These are phyloP conservation scores for Tetheella fluctuosa DNA, from an alignment of 2,888 invertebrate species.

Conservation along the genomic window DNA sequence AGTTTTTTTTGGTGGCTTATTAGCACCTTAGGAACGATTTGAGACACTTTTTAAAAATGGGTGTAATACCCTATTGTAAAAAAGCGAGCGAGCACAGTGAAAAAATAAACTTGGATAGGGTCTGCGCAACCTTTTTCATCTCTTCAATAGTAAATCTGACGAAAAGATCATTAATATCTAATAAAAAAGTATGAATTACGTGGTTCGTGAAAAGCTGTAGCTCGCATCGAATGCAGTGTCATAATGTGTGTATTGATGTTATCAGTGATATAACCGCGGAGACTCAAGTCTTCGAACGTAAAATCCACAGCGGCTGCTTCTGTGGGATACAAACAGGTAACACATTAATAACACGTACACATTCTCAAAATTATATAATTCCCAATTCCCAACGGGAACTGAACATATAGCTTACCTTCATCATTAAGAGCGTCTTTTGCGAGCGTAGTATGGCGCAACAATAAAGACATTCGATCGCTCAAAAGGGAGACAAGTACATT, in stretches of 20 bases:
- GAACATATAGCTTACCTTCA: conserved; percentile 58
- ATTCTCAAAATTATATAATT: too few relatives aligned
- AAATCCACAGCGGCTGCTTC: conserved; percentile 86
- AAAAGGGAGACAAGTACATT: conserved; percentile 65
- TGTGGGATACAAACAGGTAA: conserved; percentile 48
- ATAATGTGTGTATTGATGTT: conserved; percentile 52
- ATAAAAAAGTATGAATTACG: conserved; percentile 39
- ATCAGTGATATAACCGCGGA: conserved; percentile 57
- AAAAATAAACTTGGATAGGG: too few relatives aligned
- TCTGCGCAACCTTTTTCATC: too few relatives aligned
- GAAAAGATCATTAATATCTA: neutral
- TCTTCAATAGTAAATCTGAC: too few relatives aligned
- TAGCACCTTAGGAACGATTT: too few relatives aligned
- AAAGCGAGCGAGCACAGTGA: too few relatives aligned
- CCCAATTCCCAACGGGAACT: neutral
- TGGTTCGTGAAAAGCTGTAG: conserved; percentile 58
- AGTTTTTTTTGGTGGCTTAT: too few relatives aligned
- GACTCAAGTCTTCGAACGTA: conserved; percentile 80
- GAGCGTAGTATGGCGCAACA: conserved; percentile 69
- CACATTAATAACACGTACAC: neutral
- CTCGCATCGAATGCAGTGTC: conserved; percentile 52
- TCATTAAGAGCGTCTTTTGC: conserved; percentile 77
- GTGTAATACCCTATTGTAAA: too few relatives aligned
- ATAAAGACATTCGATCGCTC: conserved; percentile 29
- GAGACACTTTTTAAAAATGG: too few relatives aligned